Base-by-base conservation (phyloP, 2,797 vertebrate genomes). In the Hydrophis major region DNA sequence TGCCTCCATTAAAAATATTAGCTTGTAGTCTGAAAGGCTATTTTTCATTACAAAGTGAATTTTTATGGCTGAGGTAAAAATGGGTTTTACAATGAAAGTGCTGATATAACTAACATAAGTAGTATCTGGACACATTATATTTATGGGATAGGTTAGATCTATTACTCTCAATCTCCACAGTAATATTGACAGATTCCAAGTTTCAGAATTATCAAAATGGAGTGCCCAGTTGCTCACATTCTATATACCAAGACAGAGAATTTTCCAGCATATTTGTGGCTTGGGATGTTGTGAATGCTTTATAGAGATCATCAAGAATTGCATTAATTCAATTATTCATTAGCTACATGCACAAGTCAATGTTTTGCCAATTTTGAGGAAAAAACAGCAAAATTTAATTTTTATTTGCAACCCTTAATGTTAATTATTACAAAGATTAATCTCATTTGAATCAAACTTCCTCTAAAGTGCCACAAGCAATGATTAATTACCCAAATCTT, bases 61-160 rank as follows among this genome's bases (percentile, higher is more conserved):
- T 97, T 98, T 97, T 97, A 98, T 96, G 96, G 96, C 94, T 92
- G 93, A 93, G 96, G 97, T 97, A 97, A 97, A 97, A 97, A 95
- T 69, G 66, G 90, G 89, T 96, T 97, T 97, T 97, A 97, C 97
- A 97, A 97, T 96, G 96, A 95, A 97, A 97, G 97, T 96, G 97
- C 96, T 98, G 97, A 97, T 97, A 98, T 97, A 96, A 97, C 94
- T 97, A 97, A 97, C 97, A 96, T 96, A 96, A 96, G 97, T 94
- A 95, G 95, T 89, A 97, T 97, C 97, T 97, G 96, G 96, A 94
- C 96, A 94, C 96, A 94, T 96, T 97, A 96, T 97, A 97, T 98
- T 98, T 98, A 98, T 97, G 98, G 97, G 97, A 97, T 96, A 95
- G 97, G 97, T 97, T 97, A 97, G 96, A 97, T 97, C 97, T 96